A percentile compares a stretch with the other conserved stretches of the same genome.
phyloP scores from a whole-genome alignment of 1,140 invertebrate species.

The Drosophila busckii region DNA sequence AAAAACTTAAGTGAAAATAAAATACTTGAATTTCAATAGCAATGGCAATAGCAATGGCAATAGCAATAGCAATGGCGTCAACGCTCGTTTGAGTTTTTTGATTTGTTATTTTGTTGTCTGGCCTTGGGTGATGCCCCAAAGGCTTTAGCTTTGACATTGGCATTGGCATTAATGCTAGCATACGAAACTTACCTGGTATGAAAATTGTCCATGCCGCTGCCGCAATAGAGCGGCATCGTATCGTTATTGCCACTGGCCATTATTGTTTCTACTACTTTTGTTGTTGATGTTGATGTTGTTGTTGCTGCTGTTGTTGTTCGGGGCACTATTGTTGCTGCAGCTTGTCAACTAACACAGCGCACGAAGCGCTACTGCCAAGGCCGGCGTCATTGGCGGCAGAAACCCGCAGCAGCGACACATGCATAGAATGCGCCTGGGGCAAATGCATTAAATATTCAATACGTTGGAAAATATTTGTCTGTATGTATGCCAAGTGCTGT shows the following conservation, averaged over 20 bases:
- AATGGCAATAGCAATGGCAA: too few species aligned
- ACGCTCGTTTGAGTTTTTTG: constrained; percentile 8
- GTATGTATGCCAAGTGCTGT: constrained; percentile 18
- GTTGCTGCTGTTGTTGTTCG: constrained; percentile 21
- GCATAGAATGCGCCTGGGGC: constrained; percentile 24
- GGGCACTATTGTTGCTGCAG: too few species aligned
- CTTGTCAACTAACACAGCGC: constrained; percentile 26
- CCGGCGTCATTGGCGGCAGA: too few species aligned
- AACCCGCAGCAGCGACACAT: constrained; percentile 18
- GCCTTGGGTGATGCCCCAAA: constrained; percentile 30
- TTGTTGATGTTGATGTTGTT: constrained; percentile 8
- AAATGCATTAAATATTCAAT: constrained; percentile 60
- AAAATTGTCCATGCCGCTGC: constrained; percentile 73
- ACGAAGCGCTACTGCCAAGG: constrained; percentile 51
- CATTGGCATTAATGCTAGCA: constrained; percentile 27
- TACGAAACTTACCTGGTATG: constrained; percentile 60
- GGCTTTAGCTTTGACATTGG: constrained; percentile 7
- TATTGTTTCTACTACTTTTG: constrained; percentile 22
- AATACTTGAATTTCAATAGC: too few species aligned
- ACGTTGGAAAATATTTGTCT: constrained; percentile 16
- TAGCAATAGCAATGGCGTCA: too few species aligned
- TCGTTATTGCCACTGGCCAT: constrained; percentile 64
- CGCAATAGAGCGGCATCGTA: constrained; percentile 64
- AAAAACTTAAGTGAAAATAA: too few species aligned
- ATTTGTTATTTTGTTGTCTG: constrained; percentile 17